Evolutionary conservation across 2,888 invertebrate genomes (phyloP).

Genomic region (Drosophila hawaiiensis): DNA sequence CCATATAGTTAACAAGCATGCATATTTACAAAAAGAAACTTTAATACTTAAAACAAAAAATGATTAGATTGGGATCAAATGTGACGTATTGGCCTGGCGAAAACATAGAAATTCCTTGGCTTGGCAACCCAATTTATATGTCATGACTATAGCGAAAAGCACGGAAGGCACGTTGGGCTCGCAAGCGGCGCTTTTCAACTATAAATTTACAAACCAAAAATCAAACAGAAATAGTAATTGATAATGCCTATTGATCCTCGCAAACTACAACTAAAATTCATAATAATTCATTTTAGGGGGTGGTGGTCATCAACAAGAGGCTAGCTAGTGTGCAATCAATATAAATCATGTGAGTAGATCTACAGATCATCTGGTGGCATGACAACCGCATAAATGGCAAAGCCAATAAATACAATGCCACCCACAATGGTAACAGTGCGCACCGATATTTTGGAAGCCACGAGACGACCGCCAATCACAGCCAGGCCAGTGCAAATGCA

Average conservation of each 20-base stretch:
- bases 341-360: constrained; percentile 14
- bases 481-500: constrained; percentile 98
- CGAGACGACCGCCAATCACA: constrained; percentile 97
- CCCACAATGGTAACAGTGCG: constrained; percentile 98
- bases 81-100: constrained; percentile 23
- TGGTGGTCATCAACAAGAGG: constrained; percentile 57
- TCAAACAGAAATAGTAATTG: constrained; percentile 7
- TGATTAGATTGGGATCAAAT: constrained; percentile 15
- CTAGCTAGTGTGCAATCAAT: constrained; percentile 15
- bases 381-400: constrained; percentile 96
- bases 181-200: constrained; percentile 11
- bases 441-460: constrained; percentile 98
- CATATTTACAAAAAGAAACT: constrained; percentile 59
- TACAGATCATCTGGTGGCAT: constrained; percentile 90
- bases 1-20: constrained; percentile 56
- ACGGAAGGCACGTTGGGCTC: constrained; percentile 63
- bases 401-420: constrained; percentile 96
- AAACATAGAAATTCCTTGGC: constrained; percentile 22
- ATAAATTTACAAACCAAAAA: constrained; percentile 17
- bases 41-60: constrained; percentile 66
- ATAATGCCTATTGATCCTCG: constrained; percentile 60
- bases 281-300: constrained; percentile 24
- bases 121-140: constrained; percentile 57
- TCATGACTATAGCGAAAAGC: constrained; percentile 71
- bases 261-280: constrained; percentile 40